Evolutionary conservation across 2,888 invertebrate genomes (phyloP), one percentile per base, ranked within the genome.

Genomic region (Branchinecta sandiegonensis): DNA sequence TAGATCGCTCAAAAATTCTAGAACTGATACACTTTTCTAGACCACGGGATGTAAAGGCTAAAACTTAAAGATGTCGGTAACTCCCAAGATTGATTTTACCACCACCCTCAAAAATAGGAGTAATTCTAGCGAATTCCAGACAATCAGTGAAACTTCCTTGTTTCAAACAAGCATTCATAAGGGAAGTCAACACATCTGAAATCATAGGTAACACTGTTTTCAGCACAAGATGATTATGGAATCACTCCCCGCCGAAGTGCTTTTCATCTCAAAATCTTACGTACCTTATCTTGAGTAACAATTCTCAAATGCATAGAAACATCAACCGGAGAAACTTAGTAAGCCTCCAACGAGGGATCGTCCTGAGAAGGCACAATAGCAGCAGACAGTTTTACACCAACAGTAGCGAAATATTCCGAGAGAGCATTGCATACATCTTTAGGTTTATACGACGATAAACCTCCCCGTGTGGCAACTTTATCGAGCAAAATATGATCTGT

Each of bases 81-180:
- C n/a, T 48, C n/a, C 50, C 50, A n/a, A 48, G 50, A 48, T 48
- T n/a, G n/a, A 11, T 48, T n/a, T 48, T 48, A 48, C n/a, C n/a
- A 48, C 50, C 50, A 48, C 50, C 50, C n/a, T 48, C n/a, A 48
- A 48, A 48, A 48, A 48, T n/a, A 48, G 50, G 50, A n/a, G 50
- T 48, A 11, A 48, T 48, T 48, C 50, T n/a, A 48, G 50, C 50
- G n/a, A 48, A 11, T 48, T 48, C n/a, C n/a, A 48, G 11, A 48
- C 50, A 48, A 48, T 48, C 50, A 48, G 50, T 11, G 50, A 48
- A 48, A 11, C 50, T 48, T 11, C 50, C 50, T n/a, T 48, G 50
- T 48, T 48, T 48, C 50, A 48, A 48, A 48, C 50, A n/a, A n/a
- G n/a, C n/a, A n/a, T n/a, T n/a, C n/a, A n/a, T n/a, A n/a, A n/a